Evolutionary conservation across 1,140 invertebrate species (phyloP).

Genomic region (Ostrea edulis): DNA sequence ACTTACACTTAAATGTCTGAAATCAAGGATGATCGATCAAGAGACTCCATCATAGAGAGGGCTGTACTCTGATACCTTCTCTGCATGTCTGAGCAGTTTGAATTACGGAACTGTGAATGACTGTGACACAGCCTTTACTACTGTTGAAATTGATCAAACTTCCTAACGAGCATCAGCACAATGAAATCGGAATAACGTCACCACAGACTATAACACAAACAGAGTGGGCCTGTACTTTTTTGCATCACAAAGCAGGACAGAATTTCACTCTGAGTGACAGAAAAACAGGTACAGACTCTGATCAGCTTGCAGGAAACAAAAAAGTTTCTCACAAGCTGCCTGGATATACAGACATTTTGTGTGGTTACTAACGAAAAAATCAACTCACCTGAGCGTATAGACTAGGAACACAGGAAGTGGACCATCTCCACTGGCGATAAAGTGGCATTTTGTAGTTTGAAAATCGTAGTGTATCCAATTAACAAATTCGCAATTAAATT

Average conservation of each 20-base stretch:
- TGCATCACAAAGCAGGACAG: background rate
- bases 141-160: background rate
- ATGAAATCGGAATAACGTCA: constrained; percentile 5
- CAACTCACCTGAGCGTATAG: constrained; percentile 51
- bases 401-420: constrained; percentile 56
- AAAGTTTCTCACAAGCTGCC: background rate
- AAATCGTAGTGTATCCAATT: background rate
- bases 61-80: background rate
- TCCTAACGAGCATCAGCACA: background rate
- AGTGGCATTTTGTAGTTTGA: constrained; percentile 47
- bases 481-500: background rate
- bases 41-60: background rate
- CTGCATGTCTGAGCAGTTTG: constrained; percentile 20
- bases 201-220: background rate
- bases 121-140: background rate
- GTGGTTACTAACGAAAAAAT: background rate
- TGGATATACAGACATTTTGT: background rate
- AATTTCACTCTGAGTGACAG: background rate
- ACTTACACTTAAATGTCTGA: constrained; percentile 9
- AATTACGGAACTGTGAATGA: constrained; percentile 7
- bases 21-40: constrained; percentile 2
- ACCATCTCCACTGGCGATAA: constrained; percentile 58
- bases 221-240: background rate
- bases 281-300: background rate
- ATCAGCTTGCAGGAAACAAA: background rate